phyloP scores from a whole-genome alignment of 2,888 invertebrate genomes.

The Gibbula magus region DNA sequence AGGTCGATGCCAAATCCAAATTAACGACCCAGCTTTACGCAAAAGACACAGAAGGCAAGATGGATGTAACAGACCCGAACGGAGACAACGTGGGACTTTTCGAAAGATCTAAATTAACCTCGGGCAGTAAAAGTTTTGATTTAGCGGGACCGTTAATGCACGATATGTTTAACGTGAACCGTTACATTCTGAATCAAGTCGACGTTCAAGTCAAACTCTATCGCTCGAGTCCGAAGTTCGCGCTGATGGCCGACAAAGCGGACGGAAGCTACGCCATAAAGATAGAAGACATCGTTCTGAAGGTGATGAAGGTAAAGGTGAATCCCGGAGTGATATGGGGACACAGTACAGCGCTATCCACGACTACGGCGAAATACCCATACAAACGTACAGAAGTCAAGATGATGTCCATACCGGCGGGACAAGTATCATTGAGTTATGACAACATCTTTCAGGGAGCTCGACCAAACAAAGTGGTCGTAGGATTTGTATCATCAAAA shows the following conservation, averaged over 20 bases:
- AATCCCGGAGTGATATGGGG: slow-evolving; percentile 41
- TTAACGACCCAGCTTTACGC: too few species aligned
- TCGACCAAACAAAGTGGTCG: not conserved
- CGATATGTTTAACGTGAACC: slow-evolving; percentile 28
- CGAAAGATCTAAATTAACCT: slow-evolving; percentile 22
- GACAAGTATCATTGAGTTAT: not conserved
- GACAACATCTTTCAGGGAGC: not conserved
- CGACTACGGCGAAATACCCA: not conserved
- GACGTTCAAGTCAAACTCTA: slow-evolving; percentile 27
- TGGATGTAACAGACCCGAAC: too few species aligned
- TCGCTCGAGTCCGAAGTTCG: slow-evolving; percentile 23
- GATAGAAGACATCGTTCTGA: not conserved
- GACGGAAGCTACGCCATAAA: not conserved
- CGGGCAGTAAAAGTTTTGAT: slow-evolving; percentile 25
- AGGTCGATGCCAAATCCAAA: too few species aligned
- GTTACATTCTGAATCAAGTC: slow-evolving; percentile 32
- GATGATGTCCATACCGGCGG: slow-evolving; percentile 1
- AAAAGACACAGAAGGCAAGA: too few species aligned
- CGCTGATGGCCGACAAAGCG: slow-evolving; percentile 16
- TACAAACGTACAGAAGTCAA: not conserved
- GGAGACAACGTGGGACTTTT: not conserved
- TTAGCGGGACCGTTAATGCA: slow-evolving; percentile 28
- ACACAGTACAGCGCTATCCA: slow-evolving; percentile 23
- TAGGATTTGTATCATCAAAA: not conserved
- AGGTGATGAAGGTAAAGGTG: slow-evolving; percentile 7